Conservation (phyloP, 2,113 vertebrate species). For the Pleuronectes platessa region DNA sequence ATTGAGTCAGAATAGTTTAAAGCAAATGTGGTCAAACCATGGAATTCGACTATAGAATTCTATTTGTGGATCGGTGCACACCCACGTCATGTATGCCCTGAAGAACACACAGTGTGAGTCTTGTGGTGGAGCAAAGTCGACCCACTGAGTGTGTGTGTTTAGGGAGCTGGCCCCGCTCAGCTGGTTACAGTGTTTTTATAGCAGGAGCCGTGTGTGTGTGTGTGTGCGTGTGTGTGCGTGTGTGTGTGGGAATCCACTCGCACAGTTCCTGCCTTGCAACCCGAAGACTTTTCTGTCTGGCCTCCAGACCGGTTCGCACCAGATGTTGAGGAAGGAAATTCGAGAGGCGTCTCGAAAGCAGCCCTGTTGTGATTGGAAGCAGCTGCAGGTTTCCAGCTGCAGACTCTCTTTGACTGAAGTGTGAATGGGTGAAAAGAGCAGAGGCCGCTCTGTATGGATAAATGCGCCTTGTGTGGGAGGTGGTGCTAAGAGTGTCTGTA, state of each 20-base stretch:
- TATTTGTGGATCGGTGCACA: slow-evolving; percentile 23
- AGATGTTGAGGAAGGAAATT: slow-evolving; percentile 69
- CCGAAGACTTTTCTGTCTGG: slow-evolving; percentile 56
- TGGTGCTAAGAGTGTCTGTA: slow-evolving; percentile 7
- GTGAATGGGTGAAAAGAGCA: slow-evolving; percentile 31
- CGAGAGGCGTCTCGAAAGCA: slow-evolving; percentile 48
- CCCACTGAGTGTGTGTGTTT: slow-evolving; percentile 57
- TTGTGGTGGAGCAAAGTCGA: slow-evolving; percentile 34
- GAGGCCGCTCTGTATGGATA: slow-evolving; percentile 40
- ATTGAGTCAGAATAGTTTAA: slow-evolving; percentile 2
- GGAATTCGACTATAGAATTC: background rate
- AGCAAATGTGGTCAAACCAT: background rate
- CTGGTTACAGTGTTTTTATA: slow-evolving; percentile 64
- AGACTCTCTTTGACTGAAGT: slow-evolving; percentile 30
- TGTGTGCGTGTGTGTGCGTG: background rate
- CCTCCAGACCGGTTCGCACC: slow-evolving; percentile 34
- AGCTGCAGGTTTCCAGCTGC: slow-evolving; percentile 46
- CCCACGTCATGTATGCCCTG: slow-evolving; percentile 20
- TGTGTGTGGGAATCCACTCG: background rate
- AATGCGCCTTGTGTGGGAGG: slow-evolving; percentile 45
- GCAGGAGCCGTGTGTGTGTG: background rate
- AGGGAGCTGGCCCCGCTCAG: slow-evolving; percentile 62
- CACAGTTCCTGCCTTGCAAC: slow-evolving; percentile 17
- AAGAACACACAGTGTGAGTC: background rate
- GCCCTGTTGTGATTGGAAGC: slow-evolving; percentile 49